Evolutionary conservation across 2,113 vertebrate species (phyloP).

Genomic region (Myrmecobius fasciatus): DNA sequence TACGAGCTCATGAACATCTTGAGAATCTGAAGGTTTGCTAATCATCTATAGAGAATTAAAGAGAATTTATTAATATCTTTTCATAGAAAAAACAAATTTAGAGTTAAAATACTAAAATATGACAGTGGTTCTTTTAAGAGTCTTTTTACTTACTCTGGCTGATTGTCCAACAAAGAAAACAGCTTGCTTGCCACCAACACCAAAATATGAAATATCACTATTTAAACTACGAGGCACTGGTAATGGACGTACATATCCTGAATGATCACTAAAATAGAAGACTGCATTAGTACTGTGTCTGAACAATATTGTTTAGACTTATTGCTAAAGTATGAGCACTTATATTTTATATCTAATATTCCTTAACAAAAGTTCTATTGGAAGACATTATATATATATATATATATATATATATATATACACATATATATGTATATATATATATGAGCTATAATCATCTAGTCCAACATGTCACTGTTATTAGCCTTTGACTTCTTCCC

Average conservation of each 20-base stretch:
- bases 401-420: too few relatives aligned
- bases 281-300: constrained; percentile 41
- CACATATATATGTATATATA: too few relatives aligned
- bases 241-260: constrained; percentile 88
- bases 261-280: constrained; percentile 85
- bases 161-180: constrained; percentile 95
- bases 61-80: constrained; percentile 57
- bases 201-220: constrained; percentile 98
- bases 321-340: not conserved
- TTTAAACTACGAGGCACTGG: constrained; percentile 93
- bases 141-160: constrained; percentile 88
- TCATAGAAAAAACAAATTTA: constrained; percentile 54
- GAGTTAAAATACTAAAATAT: constrained; percentile 45
- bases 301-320: constrained; percentile 31
- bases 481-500: not conserved
- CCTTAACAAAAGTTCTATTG: not conserved
- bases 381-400: too few relatives aligned
- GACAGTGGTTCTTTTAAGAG: constrained; percentile 16
- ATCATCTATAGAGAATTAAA: constrained; percentile 90
- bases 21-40: constrained; percentile 88
- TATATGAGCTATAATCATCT: too few relatives aligned
- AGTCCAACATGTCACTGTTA: not conserved
- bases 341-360: constrained; percentile 39
- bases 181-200: constrained; percentile 97
- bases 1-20: constrained; percentile 94